Evolutionary conservation across 2,888 invertebrate genomes (phyloP), one percentile per base, ranked within the genome.

Genomic region (Exephanes ischioxanthus): DNA sequence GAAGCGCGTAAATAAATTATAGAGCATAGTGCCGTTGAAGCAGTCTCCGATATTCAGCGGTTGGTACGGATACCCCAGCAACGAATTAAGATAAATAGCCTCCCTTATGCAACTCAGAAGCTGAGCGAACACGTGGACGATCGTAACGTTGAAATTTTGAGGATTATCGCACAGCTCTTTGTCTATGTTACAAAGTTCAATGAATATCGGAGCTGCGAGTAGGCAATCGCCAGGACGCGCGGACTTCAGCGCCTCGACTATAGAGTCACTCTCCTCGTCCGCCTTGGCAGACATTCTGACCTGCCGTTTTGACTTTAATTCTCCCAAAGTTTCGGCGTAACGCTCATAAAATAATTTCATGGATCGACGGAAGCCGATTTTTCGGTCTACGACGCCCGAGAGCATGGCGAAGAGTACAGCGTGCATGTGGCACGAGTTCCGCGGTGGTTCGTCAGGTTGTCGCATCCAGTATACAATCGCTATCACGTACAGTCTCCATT

Each of bases 21-120:
- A 97, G 1, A 97, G 92, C 93, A 97, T 96, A 0, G 97, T 97
- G 0, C 97, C 97, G 93, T 97, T 97, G 88, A 95, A 97, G 85
- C 96, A 94, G 89, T 96, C 95, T n/a, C 95, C 95, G 90, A 96
- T 95, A 55, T 94, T 94, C 61, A 96, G 95, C 86, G 94, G 93
- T 53, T 94, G 91, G 90, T 96, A 96, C 0, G 96, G 96, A 83
- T 93, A 94, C 80, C 95, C 94, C 75, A 97, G 95, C 58, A 97
- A 90, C 0, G 94, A 94, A 94, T 97, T 97, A 14, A 98, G 93
- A 89, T 95, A 94, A 89, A 95, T 95, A 2, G 95, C 93, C 88
- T 96, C 95, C 11, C 94, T 94, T 51, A 96, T 91, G 89, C 96
- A 95, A 93, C 95, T 95, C 92, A 97, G 97, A 91, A 96, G 96